Base-by-base conservation (phyloP, 1,140 invertebrate genomes). In the Drepana arcuata region DNA sequence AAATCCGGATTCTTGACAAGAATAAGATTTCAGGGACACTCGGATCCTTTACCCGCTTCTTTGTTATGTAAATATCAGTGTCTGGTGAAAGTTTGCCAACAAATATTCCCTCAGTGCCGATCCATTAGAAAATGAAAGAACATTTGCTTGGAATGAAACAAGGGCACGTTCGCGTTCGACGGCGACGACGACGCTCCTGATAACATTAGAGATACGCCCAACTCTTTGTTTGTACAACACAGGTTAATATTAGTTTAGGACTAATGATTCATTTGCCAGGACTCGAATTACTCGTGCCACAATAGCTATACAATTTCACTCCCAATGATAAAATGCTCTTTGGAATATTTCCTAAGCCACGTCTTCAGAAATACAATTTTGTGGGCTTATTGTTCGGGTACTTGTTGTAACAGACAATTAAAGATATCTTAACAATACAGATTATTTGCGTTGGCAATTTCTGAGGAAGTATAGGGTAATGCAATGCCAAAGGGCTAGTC, bases 41-140 rank as follows among this genome's bases (percentile, higher is more conserved):
- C 44, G 37, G 56, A 56, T 60, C 50, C 52, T 50, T 67, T 57
- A 63, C 59, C 57, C 52, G 54, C 61, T 56, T 63, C 60, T 65
- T 71, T 74, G 62, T 77, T 66, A 77, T 74, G 66, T 74, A 67
- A 70, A 70, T 74, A 61, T 72, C 51, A 40, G 42, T 59, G 49
- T 60, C 63, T 67, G 60, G 52, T 45, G 41, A 58, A 60, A 60
- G 50, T 60, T 63, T 69, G 50, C 58, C 52, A 54, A 66, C 64
- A 70, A 70, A 71, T 69, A 75, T 64, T 59, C 57, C 59, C 59
- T 45, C 41, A 57, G 54, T 35, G 50, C 41, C 48, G 54, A 72
- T 68, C 70, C 70, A 72, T 72, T 77, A 77, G 63, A 67, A 66
- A 72, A 68, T 74, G 65, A 70, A 71, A 61, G 52, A 57, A 62